Evolutionary conservation across 2,113 vertebrate species (phyloP).

Genomic region (Arothron firmamentum): DNA sequence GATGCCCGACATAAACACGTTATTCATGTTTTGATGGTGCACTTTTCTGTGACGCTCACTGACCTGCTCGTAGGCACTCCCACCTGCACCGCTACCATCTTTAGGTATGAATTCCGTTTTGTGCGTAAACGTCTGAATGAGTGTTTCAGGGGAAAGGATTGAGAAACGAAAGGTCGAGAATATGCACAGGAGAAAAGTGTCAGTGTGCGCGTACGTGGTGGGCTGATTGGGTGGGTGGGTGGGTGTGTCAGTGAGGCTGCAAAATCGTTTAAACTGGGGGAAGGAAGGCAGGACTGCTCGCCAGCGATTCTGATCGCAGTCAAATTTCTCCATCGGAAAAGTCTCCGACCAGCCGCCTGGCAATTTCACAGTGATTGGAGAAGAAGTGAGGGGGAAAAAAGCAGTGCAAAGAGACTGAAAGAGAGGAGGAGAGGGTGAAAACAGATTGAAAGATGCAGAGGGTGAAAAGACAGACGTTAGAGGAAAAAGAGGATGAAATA

Average conservation of each 20-base stretch:
- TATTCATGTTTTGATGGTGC: slow-evolving; percentile 26
- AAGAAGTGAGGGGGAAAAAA: slow-evolving; percentile 30
- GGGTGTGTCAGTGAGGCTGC: slow-evolving; percentile 51
- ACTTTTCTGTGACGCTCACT: slow-evolving; percentile 12
- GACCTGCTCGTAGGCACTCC: slow-evolving; percentile 10
- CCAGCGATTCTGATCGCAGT: slow-evolving; percentile 59
- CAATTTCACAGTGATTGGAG: slow-evolving; percentile 72
- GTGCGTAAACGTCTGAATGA: slow-evolving; percentile 17
- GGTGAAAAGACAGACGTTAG: slow-evolving; percentile 24
- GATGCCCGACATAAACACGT: slow-evolving; percentile 11
- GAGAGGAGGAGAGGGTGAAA: slow-evolving; percentile 28
- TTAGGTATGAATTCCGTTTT: slow-evolving; percentile 21
- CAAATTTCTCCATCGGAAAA: slow-evolving; percentile 62
- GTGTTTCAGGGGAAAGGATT: neutral
- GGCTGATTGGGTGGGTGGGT: slow-evolving; percentile 33
- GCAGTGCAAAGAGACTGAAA: slow-evolving; percentile 21
- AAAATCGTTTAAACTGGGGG: slow-evolving; percentile 64
- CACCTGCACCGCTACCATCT: slow-evolving; percentile 9
- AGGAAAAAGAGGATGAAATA: slow-evolving; percentile 13
- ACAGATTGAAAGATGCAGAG: slow-evolving; percentile 20
- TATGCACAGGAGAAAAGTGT: slow-evolving; percentile 27
- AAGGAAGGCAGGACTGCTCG: slow-evolving; percentile 53
- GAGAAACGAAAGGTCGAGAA: neutral
- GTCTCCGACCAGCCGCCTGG: slow-evolving; percentile 54
- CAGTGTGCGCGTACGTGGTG: slow-evolving; percentile 23